Evolutionary conservation across 2,113 vertebrate genomes (phyloP).

Genomic region (Peromyscus leucopus): DNA sequence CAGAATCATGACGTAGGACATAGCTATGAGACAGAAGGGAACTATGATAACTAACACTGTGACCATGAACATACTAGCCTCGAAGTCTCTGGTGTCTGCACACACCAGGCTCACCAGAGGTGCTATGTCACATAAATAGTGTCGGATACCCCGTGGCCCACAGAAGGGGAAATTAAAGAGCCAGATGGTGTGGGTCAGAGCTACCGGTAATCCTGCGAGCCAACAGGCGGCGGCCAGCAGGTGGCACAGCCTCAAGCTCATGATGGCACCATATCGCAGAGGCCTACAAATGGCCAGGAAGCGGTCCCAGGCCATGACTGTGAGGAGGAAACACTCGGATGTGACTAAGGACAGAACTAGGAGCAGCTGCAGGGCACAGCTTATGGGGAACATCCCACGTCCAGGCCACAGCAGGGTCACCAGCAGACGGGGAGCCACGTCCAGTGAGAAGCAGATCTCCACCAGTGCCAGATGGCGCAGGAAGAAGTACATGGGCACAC

Average conservation of each 20-base stretch:
- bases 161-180: slow-evolving; percentile 68
- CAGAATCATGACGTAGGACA: background rate
- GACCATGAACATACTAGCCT: background rate
- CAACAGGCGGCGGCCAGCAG: slow-evolving; percentile 38
- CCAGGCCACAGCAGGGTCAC: background rate
- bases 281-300: slow-evolving; percentile 45
- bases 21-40: slow-evolving; percentile 33
- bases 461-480: background rate
- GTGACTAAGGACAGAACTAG: slow-evolving; percentile 18
- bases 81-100: slow-evolving; percentile 55
- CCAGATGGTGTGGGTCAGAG: slow-evolving; percentile 19
- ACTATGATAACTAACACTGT: background rate
- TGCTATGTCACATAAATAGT: slow-evolving; percentile 64
- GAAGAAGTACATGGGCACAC: background rate
- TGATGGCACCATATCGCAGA: background rate
- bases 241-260: background rate
- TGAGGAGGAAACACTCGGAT: slow-evolving; percentile 65
- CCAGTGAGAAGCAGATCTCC: background rate
- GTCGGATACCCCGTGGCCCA: fast-evolving
- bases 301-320: slow-evolving; percentile 60
- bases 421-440: background rate
- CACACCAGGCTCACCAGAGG: slow-evolving; percentile 59
- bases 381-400: background rate
- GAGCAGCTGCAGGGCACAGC: slow-evolving; percentile 60
- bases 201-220: background rate